These are phyloP conservation scores for Perdita meconis DNA, from an alignment of 2,888 invertebrate genomes.

Conservation along the genomic window DNA sequence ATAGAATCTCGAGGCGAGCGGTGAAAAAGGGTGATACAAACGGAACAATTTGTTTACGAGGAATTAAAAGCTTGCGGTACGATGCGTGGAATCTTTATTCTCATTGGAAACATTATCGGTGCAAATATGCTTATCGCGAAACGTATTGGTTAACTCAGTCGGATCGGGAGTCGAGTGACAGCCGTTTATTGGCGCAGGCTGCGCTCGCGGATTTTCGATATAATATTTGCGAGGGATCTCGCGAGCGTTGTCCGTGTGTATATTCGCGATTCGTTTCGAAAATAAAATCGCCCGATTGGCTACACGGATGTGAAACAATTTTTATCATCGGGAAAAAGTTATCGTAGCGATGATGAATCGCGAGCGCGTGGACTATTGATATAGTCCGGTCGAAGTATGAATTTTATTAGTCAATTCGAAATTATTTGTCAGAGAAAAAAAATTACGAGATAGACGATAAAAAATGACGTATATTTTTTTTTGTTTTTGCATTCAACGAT, in stretches of 20 bases:
- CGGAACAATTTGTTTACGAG: too few species aligned
- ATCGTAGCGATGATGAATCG: constrained; percentile 1
- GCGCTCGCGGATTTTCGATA: constrained; percentile 10
- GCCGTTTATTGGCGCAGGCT: constrained; percentile 5
- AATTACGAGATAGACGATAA: neutral
- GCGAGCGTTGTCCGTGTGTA: neutral
- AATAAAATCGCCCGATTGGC: neutral
- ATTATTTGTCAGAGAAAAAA: neutral
- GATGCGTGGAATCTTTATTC: neutral
- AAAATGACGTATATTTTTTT: too few species aligned
- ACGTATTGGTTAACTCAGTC: constrained; percentile 26
- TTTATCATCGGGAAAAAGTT: constrained; percentile 4
- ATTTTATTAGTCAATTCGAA: neutral
- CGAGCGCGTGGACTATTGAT: neutral
- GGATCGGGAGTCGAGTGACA: neutral
- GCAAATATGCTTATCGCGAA: constrained; percentile 31
- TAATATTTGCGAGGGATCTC: neutral
- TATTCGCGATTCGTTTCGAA: neutral
- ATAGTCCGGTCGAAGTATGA: neutral
- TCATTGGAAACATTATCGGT: constrained; percentile 5
- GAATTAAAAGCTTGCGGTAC: constrained; percentile 31
- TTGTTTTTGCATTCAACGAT: too few species aligned
- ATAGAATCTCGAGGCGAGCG: too few species aligned
- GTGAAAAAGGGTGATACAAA: too few species aligned
- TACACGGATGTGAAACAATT: neutral